Conservation (phyloP, 2,797 vertebrate species). For the Coregonus suidteri region DNA sequence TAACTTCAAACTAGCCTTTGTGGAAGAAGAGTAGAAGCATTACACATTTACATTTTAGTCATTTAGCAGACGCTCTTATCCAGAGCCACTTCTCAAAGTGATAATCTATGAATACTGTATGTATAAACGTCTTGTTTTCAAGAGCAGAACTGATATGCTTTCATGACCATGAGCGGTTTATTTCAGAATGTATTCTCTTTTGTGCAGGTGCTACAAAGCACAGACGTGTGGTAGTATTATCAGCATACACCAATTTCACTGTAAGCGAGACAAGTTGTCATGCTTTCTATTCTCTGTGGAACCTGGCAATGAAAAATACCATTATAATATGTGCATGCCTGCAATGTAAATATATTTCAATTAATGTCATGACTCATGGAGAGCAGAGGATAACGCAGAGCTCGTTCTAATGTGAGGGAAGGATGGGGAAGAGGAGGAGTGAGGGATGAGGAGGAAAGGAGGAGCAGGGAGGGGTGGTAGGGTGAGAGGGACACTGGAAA, state of each 20-base stretch:
- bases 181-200: not conserved
- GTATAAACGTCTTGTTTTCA: too few relatives aligned
- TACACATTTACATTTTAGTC: too few relatives aligned
- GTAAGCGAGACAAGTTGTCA: not conserved
- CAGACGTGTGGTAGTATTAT: not conserved
- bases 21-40: not conserved
- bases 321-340: not conserved
- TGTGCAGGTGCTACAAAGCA: not conserved
- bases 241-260: not conserved
- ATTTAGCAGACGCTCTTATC: too few relatives aligned
- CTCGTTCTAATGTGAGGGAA: not conserved
- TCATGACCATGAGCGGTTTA: not conserved
- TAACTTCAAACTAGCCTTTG: not conserved
- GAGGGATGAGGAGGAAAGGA: not conserved
- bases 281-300: not conserved
- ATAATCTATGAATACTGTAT: too few relatives aligned
- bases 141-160: too few relatives aligned
- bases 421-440: not conserved
- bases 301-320: not conserved
- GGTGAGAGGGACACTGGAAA: not conserved
- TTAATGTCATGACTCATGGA: not conserved
- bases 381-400: constrained; percentile 4
- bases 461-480: not conserved
- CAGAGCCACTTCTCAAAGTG: too few relatives aligned
- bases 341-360: constrained; percentile 1